phyloP scores from a whole-genome alignment of 2,888 invertebrate genomes.

The Drosophila pseudotalamancana region DNA sequence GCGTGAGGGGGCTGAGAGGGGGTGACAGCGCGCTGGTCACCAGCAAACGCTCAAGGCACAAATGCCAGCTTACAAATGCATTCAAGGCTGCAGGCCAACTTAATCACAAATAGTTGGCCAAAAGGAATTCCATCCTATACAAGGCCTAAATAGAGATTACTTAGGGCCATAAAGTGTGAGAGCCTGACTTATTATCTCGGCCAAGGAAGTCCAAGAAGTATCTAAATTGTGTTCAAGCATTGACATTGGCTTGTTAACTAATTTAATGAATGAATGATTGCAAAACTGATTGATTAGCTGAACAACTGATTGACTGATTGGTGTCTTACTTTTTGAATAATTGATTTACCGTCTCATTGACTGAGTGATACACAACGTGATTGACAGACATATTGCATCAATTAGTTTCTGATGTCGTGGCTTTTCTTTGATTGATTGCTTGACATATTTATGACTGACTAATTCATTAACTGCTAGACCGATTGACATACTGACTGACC shows the following conservation, averaged over 20 bases:
- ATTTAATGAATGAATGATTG: background rate
- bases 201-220: too few relatives aligned
- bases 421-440: too few relatives aligned
- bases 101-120: conserved; percentile 1
- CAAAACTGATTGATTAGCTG: background rate
- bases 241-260: too few relatives aligned
- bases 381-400: background rate
- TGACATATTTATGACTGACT: too few relatives aligned
- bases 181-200: background rate
- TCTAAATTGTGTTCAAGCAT: too few relatives aligned
- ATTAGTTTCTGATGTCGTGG: too few relatives aligned
- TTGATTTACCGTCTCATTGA: too few relatives aligned
- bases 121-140: background rate
- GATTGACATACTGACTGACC: background rate
- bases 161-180: background rate
- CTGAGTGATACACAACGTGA: too few relatives aligned
- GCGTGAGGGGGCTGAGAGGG: too few relatives aligned
- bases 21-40: conserved; percentile 26
- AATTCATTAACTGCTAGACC: background rate
- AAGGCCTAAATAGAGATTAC: background rate
- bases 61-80: conserved; percentile 39
- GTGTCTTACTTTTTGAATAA: background rate
- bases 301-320: background rate
- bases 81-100: conserved; percentile 11
- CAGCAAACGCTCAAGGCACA: conserved; percentile 18